A percentile compares a stretch with the other conserved stretches of the same genome.
phyloP scores from a whole-genome alignment of 2,888 invertebrate genomes.

The Drosophila pullipes region DNA sequence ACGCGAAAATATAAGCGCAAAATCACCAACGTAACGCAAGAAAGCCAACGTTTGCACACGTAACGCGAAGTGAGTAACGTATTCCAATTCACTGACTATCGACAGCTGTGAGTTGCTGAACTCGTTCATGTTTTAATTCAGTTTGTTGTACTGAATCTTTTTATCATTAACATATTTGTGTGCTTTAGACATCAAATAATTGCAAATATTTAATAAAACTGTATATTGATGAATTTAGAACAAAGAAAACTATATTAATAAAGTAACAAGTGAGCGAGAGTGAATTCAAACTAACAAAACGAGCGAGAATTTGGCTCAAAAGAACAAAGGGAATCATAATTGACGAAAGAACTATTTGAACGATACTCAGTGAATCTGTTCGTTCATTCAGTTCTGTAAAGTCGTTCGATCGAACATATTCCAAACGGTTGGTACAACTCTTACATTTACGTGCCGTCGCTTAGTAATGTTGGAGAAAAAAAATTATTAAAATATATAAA shows the following conservation, averaged over 20 bases:
- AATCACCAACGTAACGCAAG: background rate
- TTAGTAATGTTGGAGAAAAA: constrained; percentile 48
- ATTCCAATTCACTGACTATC: background rate
- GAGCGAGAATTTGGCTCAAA: background rate
- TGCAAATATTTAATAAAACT: background rate
- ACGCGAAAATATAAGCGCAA: background rate
- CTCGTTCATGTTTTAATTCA: background rate
- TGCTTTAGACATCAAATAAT: background rate
- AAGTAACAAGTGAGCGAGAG: background rate
- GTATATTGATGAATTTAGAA: background rate
- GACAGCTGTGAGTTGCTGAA: constrained; percentile 1
- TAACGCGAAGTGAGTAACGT: background rate
- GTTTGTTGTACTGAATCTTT: background rate
- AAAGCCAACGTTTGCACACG: background rate
- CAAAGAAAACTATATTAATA: background rate
- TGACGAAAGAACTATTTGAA: constrained; percentile 14
- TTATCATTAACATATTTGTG: background rate
- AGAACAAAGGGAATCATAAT: background rate
- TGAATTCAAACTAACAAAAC: background rate
- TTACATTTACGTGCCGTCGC: constrained; percentile 53
- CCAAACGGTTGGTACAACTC: constrained; percentile 32
- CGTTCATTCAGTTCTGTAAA: constrained; percentile 23
- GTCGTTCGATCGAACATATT: constrained; percentile 17
- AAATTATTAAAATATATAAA: constrained; percentile 31
- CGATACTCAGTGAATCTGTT: background rate